phyloP scores from a whole-genome alignment of 2,797 vertebrate genomes.

The Triplophysa yarkandensis region DNA sequence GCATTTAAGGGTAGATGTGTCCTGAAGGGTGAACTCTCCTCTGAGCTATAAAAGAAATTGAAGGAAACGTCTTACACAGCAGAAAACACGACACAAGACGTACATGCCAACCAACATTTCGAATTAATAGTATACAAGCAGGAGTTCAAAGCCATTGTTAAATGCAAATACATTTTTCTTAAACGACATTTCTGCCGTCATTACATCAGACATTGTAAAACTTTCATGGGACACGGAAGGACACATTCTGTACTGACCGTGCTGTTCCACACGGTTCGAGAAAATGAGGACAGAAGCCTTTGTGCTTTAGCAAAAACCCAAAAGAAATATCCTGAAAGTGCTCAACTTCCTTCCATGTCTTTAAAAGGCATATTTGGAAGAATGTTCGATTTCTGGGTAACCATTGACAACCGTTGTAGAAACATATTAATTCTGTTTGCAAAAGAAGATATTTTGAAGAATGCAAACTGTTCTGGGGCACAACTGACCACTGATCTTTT shows the following conservation, averaged over 20 bases:
- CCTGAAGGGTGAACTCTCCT: constrained; percentile 21
- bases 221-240: background rate
- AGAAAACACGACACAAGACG: constrained; percentile 11
- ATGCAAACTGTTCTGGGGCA: too few species aligned
- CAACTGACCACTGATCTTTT: too few species aligned
- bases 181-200: background rate
- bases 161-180: background rate
- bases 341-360: background rate
- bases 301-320: background rate
- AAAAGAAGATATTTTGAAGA: too few species aligned
- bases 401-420: too few species aligned
- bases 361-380: background rate
- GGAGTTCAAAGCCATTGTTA: background rate
- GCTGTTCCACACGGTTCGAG: background rate
- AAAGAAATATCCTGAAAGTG: background rate
- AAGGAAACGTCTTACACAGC: background rate
- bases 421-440: too few species aligned
- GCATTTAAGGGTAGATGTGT: constrained; percentile 18
- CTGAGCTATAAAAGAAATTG: constrained; percentile 3
- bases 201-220: background rate
- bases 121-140: background rate
- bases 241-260: background rate
- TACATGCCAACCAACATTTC: background rate
- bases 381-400: too few species aligned
- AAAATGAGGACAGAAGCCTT: background rate